Evolutionary conservation across 1,140 invertebrate species (phyloP), one percentile per base, ranked within the genome.

Genomic region (Philotrypesis tridentata): DNA sequence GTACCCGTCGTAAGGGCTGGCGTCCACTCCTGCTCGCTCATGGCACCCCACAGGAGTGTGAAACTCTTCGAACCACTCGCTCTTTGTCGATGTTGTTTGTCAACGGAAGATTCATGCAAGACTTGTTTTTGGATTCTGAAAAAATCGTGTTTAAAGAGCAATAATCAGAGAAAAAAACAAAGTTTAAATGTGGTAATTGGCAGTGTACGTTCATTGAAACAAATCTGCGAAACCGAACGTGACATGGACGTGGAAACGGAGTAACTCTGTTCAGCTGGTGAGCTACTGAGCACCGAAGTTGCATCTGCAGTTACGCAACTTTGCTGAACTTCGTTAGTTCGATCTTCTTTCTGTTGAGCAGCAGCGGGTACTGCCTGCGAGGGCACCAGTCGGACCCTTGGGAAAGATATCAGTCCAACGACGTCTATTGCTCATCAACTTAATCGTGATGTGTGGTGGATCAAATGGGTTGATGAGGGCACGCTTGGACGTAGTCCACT

Each of bases 361-460:
- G 92, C 93, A 0, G 95, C 92, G 4, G 95, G 96, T 4, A 96
- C 92, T 17, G 96, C 96, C 92, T 98, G 97, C 98, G 23, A 98
- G 91, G 33, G 97, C 96, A 2, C 97, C 97, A 0, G 95, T 96
- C 29, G 97, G 97, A 72, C 96, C 97, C 94, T 98, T 97, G 5
- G 99, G 98, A 92, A 99, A 99, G 82, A 99, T 99, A 90, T 99
- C 98, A 8, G 98, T 99, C 99, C 99, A 99, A 74, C 99, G 93
- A 70, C 98, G 92, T 71, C 99, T 93, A 91, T 99, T 99, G 70
- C 98, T 99, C 0, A 98, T 99, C 68, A 99, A 92, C 90, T 99
- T 99, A 75, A 99, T 98, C 43, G 97, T 98, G 78, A 99, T 97
- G 88, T 98, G 97, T 0, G 97, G 98, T 0, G 98, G 98, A 90